Evolutionary conservation across 2,797 vertebrate genomes (phyloP), one percentile per base, ranked within the genome.

Genomic region (Eleutherodactylus coqui): DNA sequence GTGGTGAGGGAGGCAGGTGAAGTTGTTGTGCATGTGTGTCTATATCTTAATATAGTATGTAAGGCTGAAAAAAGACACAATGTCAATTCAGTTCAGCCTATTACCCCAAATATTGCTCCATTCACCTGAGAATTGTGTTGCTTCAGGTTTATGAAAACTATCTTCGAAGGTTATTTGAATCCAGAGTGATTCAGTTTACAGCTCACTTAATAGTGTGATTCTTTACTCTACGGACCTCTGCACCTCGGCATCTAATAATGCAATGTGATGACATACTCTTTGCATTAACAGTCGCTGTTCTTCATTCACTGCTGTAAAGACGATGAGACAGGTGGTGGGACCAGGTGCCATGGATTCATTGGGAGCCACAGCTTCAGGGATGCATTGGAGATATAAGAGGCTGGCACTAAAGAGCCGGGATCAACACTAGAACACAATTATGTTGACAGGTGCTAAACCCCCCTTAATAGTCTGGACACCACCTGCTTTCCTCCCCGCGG

Each of bases 361-460:
- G 34, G 21, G 60, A 38, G 7, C 51, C 21, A 9, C 13, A 41
- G 53, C 32, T n/a, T 78, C 34, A 58, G 10, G 32, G 75, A 14
- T 73, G 21, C 24, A 11, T 13, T 13, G 10, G 27, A 19, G 7
- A 55, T 24, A n/a, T 41, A 77, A 78, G 51, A 38, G 36, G 32
- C 14, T 27, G 24, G 51, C n/a, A 78, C 21, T 41, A 78, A 77
- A 55, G 49, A 78, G 16, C 76, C 21, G 27, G 51, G 11, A 78
- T 78, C 34, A n/a, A 41, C 76, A 60, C 76, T n/a, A 27, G 21
- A 51, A 76, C 29, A 78, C 58, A 43, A 60, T 58, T 38, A n/a
- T 78, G 53, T 58, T 60, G 53, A 78, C 76, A 78, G 51, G 49
- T 77, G 49, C 49, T 36, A 58, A 78, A 27, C 21, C 19, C 75